Evolutionary conservation across 2,113 vertebrate species (phyloP), one percentile per base, ranked within the genome.

Genomic region (Upupa epops): DNA sequence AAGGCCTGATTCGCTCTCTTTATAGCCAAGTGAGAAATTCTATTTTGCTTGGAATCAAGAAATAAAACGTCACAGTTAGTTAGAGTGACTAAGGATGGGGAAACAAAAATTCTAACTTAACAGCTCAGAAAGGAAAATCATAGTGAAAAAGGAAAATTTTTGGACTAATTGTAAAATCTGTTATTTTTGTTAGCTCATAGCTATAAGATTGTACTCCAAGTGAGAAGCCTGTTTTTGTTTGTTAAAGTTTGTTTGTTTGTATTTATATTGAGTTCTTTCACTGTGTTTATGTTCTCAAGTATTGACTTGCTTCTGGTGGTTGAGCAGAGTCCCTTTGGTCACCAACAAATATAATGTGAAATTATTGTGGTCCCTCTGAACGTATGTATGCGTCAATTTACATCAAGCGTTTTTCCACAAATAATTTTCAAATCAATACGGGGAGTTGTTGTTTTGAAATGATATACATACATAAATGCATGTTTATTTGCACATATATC

Each of bases 41-140:
- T 17, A 18, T 22, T 90, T 15, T 71, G 25, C 60, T 66, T 81
- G 17, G 9, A 77, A 32, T 51, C 9, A 75, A 68, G 49, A 78
- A 86, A 24, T 1, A 54, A 24, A 70, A 17, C 37, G 4, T 19
- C 3, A 29, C 28, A 55, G 17, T 28, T 32, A 46, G 29, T 45
- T 34, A 45, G n/a, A 25, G 8, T n/a, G 9, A 90, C 28, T 3
- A 9, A 7, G 0, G 0, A 36, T 13, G 4, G 0, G 4, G 6
- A 2, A 55, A 3, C 1, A 60, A 61, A 70, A 75, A 11, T 17
- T 65, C 15, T 28, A 11, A 45, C 18, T 11, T 9, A 59, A 76
- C 36, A 40, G 1, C 2, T 45, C 6, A 37, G 26, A 54, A 6
- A 49, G 4, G 7, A 75, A 83, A 76, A 15, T 2, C 0, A 8